A percentile compares a stretch with the other conserved stretches of the same genome.
phyloP scores from a whole-genome alignment of 2,797 vertebrate species.

The Gephyroberyx darwinii region DNA sequence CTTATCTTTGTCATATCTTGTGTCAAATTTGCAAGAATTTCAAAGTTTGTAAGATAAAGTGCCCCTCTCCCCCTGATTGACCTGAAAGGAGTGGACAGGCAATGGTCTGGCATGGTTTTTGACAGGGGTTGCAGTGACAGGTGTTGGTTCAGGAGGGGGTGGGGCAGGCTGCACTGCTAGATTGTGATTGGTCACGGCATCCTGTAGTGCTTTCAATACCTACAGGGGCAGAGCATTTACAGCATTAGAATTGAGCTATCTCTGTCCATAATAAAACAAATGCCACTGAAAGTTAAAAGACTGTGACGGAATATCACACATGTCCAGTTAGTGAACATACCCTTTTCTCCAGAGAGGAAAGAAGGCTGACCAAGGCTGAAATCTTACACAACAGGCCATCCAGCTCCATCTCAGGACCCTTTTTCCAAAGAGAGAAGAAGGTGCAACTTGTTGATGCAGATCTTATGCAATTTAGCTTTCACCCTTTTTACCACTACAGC shows the following conservation, averaged over 20 bases:
- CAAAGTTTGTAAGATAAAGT: background rate
- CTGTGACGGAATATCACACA: background rate
- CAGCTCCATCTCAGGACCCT: constrained; percentile 81
- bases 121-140: constrained; percentile 31
- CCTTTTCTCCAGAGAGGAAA: constrained; percentile 88
- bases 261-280: background rate
- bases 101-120: constrained; percentile 67
- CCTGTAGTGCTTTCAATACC: constrained; percentile 85
- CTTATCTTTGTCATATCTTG: background rate
- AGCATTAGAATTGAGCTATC: background rate
- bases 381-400: constrained; percentile 86
- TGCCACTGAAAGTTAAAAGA: background rate
- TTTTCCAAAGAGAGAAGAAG: constrained; percentile 53
- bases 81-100: constrained; percentile 83
- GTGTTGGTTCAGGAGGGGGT: constrained; percentile 67
- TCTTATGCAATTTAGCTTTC: too few species aligned
- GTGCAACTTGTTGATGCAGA: background rate
- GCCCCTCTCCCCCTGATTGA: constrained; percentile 31
- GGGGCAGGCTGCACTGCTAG: constrained; percentile 77
- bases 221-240: constrained; percentile 43
- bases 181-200: constrained; percentile 83
- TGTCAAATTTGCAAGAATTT: background rate
- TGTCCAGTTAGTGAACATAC: constrained; percentile 60
- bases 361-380: constrained; percentile 84
- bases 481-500: background rate